Evolutionary conservation across 2,113 vertebrate genomes (phyloP), one percentile per base, ranked within the genome.

Genomic region (Dermatemys mawii): DNA sequence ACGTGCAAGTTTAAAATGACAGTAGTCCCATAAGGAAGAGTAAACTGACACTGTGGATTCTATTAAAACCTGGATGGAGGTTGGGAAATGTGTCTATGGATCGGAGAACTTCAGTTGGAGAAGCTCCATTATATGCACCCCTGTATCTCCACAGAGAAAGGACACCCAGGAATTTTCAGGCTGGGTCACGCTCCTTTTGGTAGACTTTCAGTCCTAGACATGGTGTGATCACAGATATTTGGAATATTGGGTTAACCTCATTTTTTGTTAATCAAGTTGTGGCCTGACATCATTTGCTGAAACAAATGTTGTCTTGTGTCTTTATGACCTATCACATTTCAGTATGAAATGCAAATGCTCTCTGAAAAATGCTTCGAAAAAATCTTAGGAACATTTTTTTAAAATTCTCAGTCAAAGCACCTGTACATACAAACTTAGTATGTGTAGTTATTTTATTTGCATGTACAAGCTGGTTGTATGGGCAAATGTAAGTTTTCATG

Each of bases 341-440:
- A 84, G 54, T 91, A 48, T 94, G 96, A 94, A 95, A 93, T 87
- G 57, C 92, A 53, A 83, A 92, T 92, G 2, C n/a, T 94, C 95
- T 92, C 83, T 94, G 91, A 91, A 94, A 97, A 97, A 95, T 41
- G 76, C 90, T 89, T 83, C 91, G 92, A 90, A 95, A 92, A 93
- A 93, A 87, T 96, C 87, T 11, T 95, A 89, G 95, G 87, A 87
- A 91, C 91, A 80, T 90, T 80, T 89, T 96, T 97, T 92, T 90
- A n/a, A 93, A 79, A 88, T 92, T 86, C 94, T 93, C 49, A 53
- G 76, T 85, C 80, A 95, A 89, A 93, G 82, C 83, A 89, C 83
- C 17, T 78, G 41, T 60, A 81, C 67, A 63, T 93, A 90, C 75
- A 95, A 93, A 83, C n/a, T 11, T 60, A 95, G 94, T 84, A 81